phyloP scores from a whole-genome alignment of 2,113 vertebrate genomes.

The Calidris pugnax region DNA sequence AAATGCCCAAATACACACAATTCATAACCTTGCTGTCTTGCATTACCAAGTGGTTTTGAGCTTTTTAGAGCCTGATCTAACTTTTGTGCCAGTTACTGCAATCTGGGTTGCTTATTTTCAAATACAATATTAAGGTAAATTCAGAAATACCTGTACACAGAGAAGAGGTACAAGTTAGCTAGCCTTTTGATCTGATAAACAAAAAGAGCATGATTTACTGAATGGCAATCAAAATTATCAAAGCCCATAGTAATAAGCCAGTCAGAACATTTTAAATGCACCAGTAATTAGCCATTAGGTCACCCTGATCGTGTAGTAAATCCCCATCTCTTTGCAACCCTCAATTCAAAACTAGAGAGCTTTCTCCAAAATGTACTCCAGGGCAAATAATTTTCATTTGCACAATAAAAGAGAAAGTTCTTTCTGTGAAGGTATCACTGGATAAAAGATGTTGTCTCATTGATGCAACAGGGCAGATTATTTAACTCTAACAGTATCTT shows the following conservation, averaged over 20 bases:
- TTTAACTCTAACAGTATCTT: not conserved
- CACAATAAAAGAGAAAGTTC: not conserved
- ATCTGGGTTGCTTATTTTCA: not conserved
- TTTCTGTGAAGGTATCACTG: not conserved
- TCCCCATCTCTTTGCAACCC: not conserved
- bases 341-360: not conserved
- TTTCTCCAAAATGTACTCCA: not conserved
- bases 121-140: not conserved
- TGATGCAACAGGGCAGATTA: not conserved
- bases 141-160: not conserved
- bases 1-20: not conserved
- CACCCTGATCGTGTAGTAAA: not conserved
- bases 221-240: not conserved
- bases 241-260: not conserved
- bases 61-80: not conserved
- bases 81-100: not conserved
- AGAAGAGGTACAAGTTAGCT: not conserved
- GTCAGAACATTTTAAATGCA: not conserved
- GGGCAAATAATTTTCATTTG: not conserved
- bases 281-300: not conserved
- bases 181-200: not conserved
- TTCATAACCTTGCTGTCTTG: not conserved
- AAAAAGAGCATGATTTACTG: not conserved
- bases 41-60: not conserved
- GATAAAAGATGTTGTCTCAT: not conserved